Conservation (phyloP, 2,888 invertebrate species). For the Sympetrum striolatum region DNA sequence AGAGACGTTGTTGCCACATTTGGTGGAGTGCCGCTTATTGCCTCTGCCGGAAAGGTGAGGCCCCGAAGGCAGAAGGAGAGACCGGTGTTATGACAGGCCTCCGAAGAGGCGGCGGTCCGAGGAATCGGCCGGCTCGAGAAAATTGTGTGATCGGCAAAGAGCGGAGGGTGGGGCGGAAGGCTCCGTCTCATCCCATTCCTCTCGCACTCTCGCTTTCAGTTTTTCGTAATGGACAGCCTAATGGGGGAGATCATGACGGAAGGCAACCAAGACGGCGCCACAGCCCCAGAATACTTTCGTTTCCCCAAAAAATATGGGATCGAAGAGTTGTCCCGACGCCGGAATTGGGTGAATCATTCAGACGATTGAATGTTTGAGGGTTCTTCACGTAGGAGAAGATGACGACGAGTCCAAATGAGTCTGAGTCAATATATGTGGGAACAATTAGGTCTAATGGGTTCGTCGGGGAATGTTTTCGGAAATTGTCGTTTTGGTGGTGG, state of each 20-base stretch:
- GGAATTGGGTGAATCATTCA: neutral
- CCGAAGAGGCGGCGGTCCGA: neutral
- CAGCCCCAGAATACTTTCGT: neutral
- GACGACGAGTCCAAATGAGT: too few relatives aligned
- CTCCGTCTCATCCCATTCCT: neutral
- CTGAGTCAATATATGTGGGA: too few relatives aligned
- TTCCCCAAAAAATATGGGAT: neutral
- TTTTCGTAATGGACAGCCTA: conserved; percentile 11
- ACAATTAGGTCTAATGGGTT: too few relatives aligned
- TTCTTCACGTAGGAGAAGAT: neutral
- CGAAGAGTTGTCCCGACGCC: neutral
- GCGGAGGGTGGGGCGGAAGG: neutral
- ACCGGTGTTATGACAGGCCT: conserved; percentile 34
- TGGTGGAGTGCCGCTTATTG: neutral
- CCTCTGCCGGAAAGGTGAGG: conserved; percentile 18
- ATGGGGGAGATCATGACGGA: conserved; percentile 14
- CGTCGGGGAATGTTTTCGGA: too few relatives aligned
- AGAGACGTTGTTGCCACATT: conserved; percentile 28
- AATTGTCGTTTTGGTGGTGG: too few relatives aligned
- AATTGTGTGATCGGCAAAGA: neutral
- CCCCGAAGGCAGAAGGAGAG: neutral
- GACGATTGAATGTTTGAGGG: neutral
- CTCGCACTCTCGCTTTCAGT: neutral
- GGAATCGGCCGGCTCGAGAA: neutral
- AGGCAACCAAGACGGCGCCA: neutral